These are phyloP conservation scores for Coregonus sp. DNA, from an alignment of 2,797 vertebrate genomes.

Conservation along the genomic window DNA sequence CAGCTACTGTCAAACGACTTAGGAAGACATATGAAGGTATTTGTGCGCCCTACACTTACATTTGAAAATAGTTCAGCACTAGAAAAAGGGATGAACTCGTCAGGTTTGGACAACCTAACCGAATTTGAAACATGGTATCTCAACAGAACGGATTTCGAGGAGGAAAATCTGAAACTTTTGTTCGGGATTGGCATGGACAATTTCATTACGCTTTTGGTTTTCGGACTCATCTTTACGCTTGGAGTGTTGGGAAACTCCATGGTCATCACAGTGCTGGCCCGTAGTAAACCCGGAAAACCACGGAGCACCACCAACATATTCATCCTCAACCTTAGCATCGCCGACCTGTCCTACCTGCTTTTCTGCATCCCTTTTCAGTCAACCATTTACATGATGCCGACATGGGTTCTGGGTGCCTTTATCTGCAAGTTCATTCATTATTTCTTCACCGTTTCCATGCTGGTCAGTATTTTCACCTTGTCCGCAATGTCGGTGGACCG, in stretches of 20 bases:
- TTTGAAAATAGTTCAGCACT: background rate
- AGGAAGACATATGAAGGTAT: background rate
- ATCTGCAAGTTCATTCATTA: constrained; percentile 96
- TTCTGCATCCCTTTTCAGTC: constrained; percentile 98
- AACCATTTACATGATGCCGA: constrained; percentile 89
- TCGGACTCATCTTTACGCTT: constrained; percentile 89
- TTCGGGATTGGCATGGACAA: constrained; percentile 89
- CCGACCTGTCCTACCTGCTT: constrained; percentile 94
- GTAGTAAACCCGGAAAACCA: constrained; percentile 86
- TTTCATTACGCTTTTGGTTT: constrained; percentile 87
- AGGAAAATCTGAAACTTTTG: constrained; percentile 69
- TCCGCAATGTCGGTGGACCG: constrained; percentile 98
- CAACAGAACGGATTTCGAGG: constrained; percentile 69
- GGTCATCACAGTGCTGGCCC: constrained; percentile 92
- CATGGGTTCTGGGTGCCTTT: constrained; percentile 93
- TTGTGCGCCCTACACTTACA: constrained; percentile 11
- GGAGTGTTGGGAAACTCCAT: constrained; percentile 94
- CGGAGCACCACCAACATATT: constrained; percentile 96
- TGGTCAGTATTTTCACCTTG: constrained; percentile 97
- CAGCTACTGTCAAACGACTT: background rate
- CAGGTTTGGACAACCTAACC: constrained; percentile 52
- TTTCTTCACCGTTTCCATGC: constrained; percentile 97
- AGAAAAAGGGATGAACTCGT: constrained; percentile 65
- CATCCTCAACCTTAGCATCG: constrained; percentile 96
- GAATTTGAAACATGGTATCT: constrained; percentile 54